phyloP scores from a whole-genome alignment of 1,140 invertebrate genomes.

The Bombus turneri region DNA sequence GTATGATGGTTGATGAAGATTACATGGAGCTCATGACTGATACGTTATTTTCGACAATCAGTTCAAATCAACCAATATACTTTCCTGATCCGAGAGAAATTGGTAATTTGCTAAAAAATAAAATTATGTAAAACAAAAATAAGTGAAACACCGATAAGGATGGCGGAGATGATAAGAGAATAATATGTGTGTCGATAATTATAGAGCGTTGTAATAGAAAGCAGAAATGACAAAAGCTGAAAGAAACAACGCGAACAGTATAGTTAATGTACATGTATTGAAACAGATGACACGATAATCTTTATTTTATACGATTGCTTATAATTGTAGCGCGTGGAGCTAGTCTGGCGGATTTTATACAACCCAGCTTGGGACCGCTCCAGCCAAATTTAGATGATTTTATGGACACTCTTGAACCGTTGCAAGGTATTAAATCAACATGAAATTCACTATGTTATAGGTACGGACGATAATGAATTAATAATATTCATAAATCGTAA shows the following conservation, averaged over 20 bases:
- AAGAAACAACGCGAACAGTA: too few species aligned
- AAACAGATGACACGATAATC: not conserved
- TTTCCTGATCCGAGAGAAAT: conserved; percentile 99
- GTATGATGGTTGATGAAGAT: conserved; percentile 93
- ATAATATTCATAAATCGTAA: not conserved
- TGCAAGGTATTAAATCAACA: conserved; percentile 86
- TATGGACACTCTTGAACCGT: conserved; percentile 93
- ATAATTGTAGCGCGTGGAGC: conserved; percentile 84
- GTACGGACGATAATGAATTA: too few species aligned
- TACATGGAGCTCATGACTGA: conserved; percentile 95
- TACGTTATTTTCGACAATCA: conserved; percentile 94
- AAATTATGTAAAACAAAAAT: not conserved
- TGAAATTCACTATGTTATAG: not conserved
- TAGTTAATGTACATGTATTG: not conserved
- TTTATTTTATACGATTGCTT: conserved; percentile 53
- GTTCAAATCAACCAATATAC: conserved; percentile 94
- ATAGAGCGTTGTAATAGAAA: not conserved
- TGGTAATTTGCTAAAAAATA: conserved; percentile 84
- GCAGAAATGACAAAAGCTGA: not conserved
- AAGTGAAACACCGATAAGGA: not conserved
- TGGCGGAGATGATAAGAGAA: not conserved
- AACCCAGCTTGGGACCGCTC: conserved; percentile 97
- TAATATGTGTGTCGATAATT: not conserved
- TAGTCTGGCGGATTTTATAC: conserved; percentile 96
- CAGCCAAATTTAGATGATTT: conserved; percentile 99